phyloP scores from a whole-genome alignment of 2,797 vertebrate genomes.

The Triplophysa bombifrons region DNA sequence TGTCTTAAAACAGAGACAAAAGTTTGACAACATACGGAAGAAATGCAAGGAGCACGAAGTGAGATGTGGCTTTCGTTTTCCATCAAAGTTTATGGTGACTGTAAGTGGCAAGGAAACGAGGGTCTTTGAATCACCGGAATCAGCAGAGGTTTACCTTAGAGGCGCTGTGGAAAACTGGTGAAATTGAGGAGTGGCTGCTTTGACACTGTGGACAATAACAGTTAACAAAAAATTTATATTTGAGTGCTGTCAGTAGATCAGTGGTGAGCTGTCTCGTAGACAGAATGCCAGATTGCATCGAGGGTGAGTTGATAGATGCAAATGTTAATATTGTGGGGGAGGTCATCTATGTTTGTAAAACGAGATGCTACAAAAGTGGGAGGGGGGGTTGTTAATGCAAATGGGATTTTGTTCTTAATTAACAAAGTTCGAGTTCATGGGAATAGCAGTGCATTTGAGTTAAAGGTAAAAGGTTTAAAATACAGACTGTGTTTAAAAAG shows the following conservation, averaged over 20 bases:
- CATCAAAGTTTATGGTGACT: background rate
- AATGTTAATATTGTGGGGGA: too few relatives aligned
- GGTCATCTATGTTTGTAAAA: too few relatives aligned
- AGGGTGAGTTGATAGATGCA: too few relatives aligned
- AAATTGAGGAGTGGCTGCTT: background rate
- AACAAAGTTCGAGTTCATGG: too few relatives aligned
- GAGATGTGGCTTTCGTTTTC: background rate
- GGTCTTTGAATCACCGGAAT: background rate
- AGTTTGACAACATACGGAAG: background rate
- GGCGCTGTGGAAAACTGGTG: background rate
- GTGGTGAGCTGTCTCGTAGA: too few relatives aligned
- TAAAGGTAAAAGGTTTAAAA: too few relatives aligned
- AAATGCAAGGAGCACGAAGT: conserved; percentile 1
- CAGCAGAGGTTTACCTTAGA: background rate
- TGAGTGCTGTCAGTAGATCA: background rate
- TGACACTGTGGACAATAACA: background rate
- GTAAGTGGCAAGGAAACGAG: background rate
- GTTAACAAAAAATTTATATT: background rate
- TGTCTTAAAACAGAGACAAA: conserved; percentile 1
- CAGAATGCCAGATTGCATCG: too few relatives aligned
- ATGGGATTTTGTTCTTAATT: too few relatives aligned
- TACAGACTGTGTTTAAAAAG: too few relatives aligned
- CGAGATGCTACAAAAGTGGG: too few relatives aligned
- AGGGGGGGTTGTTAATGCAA: too few relatives aligned
- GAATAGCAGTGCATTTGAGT: too few relatives aligned